Evolutionary conservation across 2,113 vertebrate species (phyloP).

Genomic region (Meles meles): DNA sequence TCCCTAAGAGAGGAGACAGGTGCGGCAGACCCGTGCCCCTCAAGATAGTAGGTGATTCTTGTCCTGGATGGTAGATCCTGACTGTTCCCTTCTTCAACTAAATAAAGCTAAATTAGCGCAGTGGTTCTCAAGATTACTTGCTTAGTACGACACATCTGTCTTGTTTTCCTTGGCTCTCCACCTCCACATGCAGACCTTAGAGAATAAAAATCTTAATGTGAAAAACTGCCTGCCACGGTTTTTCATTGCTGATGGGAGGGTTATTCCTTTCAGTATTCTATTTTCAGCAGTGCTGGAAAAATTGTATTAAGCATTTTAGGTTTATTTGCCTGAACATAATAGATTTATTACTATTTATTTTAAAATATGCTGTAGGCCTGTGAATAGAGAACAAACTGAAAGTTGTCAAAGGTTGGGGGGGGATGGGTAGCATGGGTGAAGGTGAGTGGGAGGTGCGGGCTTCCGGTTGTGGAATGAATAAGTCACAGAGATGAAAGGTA

Average conservation of each 20-base stretch:
- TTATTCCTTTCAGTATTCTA: neutral
- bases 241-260: neutral
- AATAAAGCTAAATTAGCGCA: accelerated
- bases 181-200: neutral
- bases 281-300: neutral
- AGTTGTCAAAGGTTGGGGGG: neutral
- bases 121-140: too few relatives aligned
- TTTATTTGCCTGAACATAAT: neutral
- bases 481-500: neutral
- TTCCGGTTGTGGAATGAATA: neutral
- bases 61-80: too few relatives aligned
- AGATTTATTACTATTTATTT: neutral
- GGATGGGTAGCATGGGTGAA: neutral
- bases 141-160: neutral
- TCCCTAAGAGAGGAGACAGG: accelerated
- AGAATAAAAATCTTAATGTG: neutral
- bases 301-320: neutral
- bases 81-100: too few relatives aligned
- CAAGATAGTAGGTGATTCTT: accelerated
- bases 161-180: neutral
- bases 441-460: neutral
- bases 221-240: neutral
- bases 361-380: neutral
- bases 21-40: accelerated
- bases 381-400: neutral